Evolutionary conservation across 2,113 vertebrate species (phyloP).

Genomic region (Ctenomys sociabilis): DNA sequence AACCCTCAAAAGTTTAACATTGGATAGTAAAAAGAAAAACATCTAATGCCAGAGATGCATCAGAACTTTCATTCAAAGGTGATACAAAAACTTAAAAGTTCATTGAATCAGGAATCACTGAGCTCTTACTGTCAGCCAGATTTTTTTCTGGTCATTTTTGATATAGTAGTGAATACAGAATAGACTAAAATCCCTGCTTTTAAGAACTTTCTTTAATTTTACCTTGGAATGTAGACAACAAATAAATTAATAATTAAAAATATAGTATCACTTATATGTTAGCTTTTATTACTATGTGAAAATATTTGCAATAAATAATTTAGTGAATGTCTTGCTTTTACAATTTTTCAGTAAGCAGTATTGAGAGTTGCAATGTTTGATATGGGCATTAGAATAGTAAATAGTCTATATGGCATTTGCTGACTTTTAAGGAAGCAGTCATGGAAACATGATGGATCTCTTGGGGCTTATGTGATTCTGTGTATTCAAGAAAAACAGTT

Average conservation of each 20-base stretch:
- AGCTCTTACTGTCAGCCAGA: neutral
- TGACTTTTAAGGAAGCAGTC: too few relatives aligned
- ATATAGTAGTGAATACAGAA: neutral
- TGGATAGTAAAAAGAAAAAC: neutral
- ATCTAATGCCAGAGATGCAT: neutral
- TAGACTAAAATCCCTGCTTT: neutral
- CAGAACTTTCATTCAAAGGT: neutral
- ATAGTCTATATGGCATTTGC: too few relatives aligned
- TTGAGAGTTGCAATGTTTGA: too few relatives aligned
- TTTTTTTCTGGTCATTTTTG: neutral
- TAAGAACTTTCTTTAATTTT: neutral
- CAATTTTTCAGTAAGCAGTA: too few relatives aligned
- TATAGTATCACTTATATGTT: neutral
- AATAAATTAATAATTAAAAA: slow-evolving; percentile 36
- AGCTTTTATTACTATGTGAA: neutral
- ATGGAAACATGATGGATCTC: too few relatives aligned
- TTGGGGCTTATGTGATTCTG: too few relatives aligned
- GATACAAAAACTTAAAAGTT: neutral
- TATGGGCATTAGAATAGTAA: too few relatives aligned
- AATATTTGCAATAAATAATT: neutral
- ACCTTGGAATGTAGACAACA: neutral
- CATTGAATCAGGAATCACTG: neutral
- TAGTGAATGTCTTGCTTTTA: too few relatives aligned
- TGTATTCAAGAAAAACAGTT: too few relatives aligned
- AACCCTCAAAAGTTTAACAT: neutral